Evolutionary conservation across 2,797 vertebrate species (phyloP).

Genomic region (Psittacula echo): DNA sequence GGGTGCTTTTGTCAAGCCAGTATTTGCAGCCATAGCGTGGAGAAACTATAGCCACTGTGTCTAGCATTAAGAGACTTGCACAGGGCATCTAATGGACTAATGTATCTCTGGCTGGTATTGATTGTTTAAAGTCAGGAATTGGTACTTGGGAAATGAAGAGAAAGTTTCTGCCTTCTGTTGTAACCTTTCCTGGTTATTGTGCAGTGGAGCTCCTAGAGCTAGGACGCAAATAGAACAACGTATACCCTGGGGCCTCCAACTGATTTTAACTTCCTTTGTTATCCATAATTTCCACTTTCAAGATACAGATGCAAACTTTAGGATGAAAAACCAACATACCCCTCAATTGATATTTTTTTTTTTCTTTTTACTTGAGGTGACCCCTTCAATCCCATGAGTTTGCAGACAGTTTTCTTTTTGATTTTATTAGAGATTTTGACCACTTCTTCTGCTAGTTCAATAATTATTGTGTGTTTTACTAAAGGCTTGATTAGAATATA

Average conservation of each 20-base stretch:
- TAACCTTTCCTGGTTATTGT: not conserved
- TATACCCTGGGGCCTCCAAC: not conserved
- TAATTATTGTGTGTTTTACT: not conserved
- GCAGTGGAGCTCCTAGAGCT: not conserved
- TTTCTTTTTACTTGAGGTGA: not conserved
- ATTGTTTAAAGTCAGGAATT: not conserved
- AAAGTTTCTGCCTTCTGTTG: not conserved
- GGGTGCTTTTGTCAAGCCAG: not conserved
- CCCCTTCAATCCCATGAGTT: not conserved
- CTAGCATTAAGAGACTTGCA: not conserved
- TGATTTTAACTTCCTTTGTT: not conserved
- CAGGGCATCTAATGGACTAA: not conserved
- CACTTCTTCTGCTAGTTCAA: not conserved
- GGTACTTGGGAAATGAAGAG: not conserved
- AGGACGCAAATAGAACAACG: not conserved
- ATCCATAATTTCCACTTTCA: not conserved
- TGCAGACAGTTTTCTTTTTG: not conserved
- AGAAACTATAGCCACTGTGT: not conserved
- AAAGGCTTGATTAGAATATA: not conserved
- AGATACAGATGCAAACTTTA: not conserved
- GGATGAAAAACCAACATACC: not conserved
- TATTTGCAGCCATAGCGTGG: rapidly evolving
- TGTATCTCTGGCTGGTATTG: not conserved
- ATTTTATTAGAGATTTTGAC: not conserved
- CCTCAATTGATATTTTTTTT: not conserved